A percentile compares a stretch with the other conserved stretches of the same genome.
Evolutionary conservation across 2,113 vertebrate genomes (phyloP).

Genomic region (Chroicocephalus ridibundus): DNA sequence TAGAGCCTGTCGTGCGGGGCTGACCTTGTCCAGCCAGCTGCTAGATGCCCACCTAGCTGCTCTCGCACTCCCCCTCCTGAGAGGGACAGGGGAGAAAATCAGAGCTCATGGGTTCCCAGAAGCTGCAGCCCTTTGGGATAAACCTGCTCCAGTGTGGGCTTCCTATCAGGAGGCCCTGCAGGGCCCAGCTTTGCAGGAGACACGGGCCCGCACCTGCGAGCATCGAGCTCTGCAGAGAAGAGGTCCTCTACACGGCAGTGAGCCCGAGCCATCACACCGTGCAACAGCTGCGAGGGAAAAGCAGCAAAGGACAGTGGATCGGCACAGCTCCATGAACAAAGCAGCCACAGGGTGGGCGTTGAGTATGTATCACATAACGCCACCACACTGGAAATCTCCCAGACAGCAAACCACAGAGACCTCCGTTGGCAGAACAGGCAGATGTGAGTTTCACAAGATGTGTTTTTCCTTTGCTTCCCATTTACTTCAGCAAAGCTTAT

Average conservation of each 20-base stretch:
- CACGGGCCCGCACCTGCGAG: fast-evolving
- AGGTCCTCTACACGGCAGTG: neutral
- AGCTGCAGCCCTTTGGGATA: neutral
- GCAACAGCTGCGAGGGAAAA: too few species aligned
- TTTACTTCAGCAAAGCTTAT: neutral
- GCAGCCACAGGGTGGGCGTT: neutral
- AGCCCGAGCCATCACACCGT: fast-evolving
- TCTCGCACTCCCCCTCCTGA: neutral
- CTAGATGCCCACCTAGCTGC: neutral
- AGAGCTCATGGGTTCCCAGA: neutral
- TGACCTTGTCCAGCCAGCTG: neutral
- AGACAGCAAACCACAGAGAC: neutral
- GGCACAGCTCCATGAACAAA: neutral
- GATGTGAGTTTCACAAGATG: neutral
- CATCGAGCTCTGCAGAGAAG: neutral
- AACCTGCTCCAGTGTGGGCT: neutral
- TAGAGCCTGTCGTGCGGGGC: neutral
- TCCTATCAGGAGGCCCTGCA: neutral
- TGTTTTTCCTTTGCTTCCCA: neutral
- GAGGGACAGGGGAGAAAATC: neutral
- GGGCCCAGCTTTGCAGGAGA: neutral
- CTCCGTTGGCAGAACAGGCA: neutral
- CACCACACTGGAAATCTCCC: neutral
- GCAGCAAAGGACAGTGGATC: neutral
- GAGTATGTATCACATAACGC: neutral